Evolutionary conservation across 2,888 invertebrate genomes (phyloP).

Genomic region (Sphecodes monilicornis): DNA sequence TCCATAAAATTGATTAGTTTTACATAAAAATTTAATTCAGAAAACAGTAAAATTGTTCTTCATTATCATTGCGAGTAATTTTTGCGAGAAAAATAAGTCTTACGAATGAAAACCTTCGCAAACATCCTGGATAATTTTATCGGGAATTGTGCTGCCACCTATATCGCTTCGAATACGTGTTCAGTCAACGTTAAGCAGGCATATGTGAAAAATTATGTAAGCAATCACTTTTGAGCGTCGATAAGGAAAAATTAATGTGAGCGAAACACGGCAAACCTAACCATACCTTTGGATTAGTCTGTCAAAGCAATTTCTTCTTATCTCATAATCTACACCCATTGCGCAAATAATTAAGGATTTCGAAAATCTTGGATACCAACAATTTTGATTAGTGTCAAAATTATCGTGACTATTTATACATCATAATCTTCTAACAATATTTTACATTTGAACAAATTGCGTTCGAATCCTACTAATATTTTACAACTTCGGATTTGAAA

Average conservation of each 20-base stretch:
- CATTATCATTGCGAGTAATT: neutral
- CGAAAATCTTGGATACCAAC: neutral
- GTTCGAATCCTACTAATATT: neutral
- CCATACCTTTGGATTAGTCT: neutral
- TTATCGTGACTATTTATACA: neutral
- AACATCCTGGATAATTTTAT: neutral
- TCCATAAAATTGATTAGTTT: neutral
- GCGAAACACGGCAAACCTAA: neutral
- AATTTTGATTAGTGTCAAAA: neutral
- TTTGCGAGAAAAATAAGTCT: neutral
- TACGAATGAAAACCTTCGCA: neutral
- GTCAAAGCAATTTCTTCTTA: neutral
- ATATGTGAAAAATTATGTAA: neutral
- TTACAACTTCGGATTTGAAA: neutral
- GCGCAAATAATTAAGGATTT: neutral
- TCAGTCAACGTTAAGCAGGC: neutral
- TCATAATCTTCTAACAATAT: neutral
- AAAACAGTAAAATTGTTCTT: neutral
- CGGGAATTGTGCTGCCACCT: constrained; percentile 15
- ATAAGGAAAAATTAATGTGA: constrained; percentile 6
- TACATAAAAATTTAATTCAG: neutral
- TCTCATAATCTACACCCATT: neutral
- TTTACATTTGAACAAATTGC: neutral
- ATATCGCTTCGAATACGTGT: neutral
- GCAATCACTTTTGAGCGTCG: neutral